Percentiles rank a stretch among this genome's conserved stretches.
Conservation (phyloP, 2,888 invertebrate species). For the Caenorhabditis auriculariae region DNA sequence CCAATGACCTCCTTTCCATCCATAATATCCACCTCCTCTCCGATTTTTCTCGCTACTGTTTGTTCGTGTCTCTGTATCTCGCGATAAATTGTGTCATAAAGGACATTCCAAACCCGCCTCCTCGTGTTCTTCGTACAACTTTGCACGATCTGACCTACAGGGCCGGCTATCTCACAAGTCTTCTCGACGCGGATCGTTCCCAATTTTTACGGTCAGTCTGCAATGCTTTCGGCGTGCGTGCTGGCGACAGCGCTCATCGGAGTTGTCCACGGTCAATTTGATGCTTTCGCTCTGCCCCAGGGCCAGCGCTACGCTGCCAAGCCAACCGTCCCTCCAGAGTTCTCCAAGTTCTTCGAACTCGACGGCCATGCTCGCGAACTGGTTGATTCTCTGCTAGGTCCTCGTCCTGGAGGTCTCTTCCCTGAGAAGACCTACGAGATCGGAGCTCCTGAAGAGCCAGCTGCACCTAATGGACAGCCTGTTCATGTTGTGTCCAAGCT, state of each 20-base stretch:
- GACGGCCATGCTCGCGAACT: constrained; percentile 62
- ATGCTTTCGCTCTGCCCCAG: constrained; percentile 49
- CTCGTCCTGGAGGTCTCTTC: constrained; percentile 62
- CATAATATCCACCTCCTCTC: constrained; percentile 5
- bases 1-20: constrained; percentile 26
- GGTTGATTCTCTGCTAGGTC: constrained; percentile 60
- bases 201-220: constrained; percentile 10
- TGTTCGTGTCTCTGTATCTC: constrained; percentile 15
- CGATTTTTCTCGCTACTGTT: constrained; percentile 3
- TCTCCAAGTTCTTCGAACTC: constrained; percentile 60
- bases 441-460: constrained; percentile 25
- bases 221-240: constrained; percentile 31
- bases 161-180: too few relatives aligned
- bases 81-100: constrained; percentile 19
- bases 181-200: not conserved
- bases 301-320: constrained; percentile 54
- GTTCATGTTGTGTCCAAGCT: constrained; percentile 45
- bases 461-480: constrained; percentile 25
- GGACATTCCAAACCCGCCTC: constrained; percentile 10
- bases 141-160: not conserved
- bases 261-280: constrained; percentile 34
- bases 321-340: constrained; percentile 62
- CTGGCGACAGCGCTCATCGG: constrained; percentile 18
- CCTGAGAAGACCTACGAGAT: constrained; percentile 63
- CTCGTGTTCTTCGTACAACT: constrained; percentile 6